These are phyloP conservation scores for Isoperla grammatica DNA, from an alignment of 2,888 invertebrate species.

Conservation along the genomic window DNA sequence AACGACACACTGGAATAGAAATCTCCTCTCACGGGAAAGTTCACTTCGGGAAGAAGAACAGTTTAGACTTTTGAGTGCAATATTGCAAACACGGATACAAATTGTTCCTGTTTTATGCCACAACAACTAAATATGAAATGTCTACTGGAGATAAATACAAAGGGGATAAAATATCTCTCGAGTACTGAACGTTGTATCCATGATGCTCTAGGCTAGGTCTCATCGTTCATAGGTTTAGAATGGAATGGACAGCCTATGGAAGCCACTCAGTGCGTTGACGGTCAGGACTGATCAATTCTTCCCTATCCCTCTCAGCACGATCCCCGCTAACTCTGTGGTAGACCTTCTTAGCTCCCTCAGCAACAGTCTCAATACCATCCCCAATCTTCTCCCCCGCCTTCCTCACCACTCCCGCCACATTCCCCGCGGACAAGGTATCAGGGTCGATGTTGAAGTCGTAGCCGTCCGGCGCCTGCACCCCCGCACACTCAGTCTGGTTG, in stretches of 20 bases:
- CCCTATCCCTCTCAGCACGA: slow-evolving; percentile 21
- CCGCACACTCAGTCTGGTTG: slow-evolving; percentile 66
- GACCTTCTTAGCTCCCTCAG: slow-evolving; percentile 63
- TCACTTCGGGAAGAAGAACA: no score
- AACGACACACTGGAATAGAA: no score
- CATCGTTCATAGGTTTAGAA: no score
- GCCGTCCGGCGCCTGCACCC: slow-evolving; percentile 52
- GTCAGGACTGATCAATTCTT: slow-evolving; percentile 19
- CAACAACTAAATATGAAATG: no score
- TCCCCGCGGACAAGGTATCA: slow-evolving; percentile 68
- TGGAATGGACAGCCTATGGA: neutral
- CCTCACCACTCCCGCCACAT: slow-evolving; percentile 60
- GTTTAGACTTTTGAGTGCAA: no score
- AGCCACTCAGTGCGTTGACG: neutral
- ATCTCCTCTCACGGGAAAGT: no score
- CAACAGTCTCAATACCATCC: slow-evolving; percentile 62
- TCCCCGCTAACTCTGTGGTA: slow-evolving; percentile 55
- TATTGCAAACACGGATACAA: no score
- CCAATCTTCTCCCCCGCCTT: slow-evolving; percentile 64
- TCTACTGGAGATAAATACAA: no score
- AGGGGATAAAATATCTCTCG: no score
- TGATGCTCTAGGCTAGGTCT: no score
- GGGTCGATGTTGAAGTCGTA: slow-evolving; percentile 64
- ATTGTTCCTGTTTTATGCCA: no score
- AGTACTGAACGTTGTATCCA: no score